These are phyloP conservation scores for Melinaea menophilus DNA, from an alignment of 2,888 invertebrate species.

Conservation along the genomic window DNA sequence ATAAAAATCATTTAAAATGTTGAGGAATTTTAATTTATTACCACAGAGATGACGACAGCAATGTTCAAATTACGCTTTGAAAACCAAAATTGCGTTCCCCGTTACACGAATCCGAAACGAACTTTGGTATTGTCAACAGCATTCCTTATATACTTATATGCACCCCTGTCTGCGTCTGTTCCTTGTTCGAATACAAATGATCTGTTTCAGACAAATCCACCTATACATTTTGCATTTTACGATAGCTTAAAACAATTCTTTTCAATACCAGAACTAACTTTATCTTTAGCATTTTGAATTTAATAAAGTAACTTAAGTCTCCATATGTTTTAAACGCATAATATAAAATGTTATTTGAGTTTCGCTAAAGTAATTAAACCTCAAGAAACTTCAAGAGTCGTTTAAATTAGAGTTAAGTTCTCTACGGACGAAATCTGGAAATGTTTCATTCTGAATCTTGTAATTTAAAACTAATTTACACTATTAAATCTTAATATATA, in stretches of 20 bases:
- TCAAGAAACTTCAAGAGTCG: slow-evolving; percentile 17
- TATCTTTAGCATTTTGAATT: not conserved
- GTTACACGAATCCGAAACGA: slow-evolving; percentile 36
- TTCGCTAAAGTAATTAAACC: slow-evolving; percentile 16
- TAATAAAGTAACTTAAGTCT: too few species aligned
- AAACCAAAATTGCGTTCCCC: slow-evolving; percentile 30
- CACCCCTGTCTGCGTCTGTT: slow-evolving; percentile 32
- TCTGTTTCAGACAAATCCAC: slow-evolving; percentile 30
- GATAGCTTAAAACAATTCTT: slow-evolving; percentile 6
- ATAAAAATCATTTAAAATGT: slow-evolving; percentile 1
- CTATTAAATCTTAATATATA: too few species aligned
- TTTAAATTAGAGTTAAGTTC: slow-evolving; percentile 19
- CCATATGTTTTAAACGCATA: not conserved
- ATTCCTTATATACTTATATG: slow-evolving; percentile 32
- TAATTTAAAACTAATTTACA: not conserved
- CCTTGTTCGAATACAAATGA: slow-evolving; percentile 29
- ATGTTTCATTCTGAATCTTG: not conserved
- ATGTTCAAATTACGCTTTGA: slow-evolving; percentile 18
- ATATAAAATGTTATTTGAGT: not conserved
- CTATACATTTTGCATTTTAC: slow-evolving; percentile 23
- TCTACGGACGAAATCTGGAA: slow-evolving; percentile 12
- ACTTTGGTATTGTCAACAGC: slow-evolving; percentile 36
- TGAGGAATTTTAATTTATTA: slow-evolving; percentile 5
- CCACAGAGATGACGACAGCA: not conserved
- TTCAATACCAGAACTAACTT: not conserved